Evolutionary conservation across 2,888 invertebrate genomes (phyloP).

Genomic region (Cheilosia vulpina): DNA sequence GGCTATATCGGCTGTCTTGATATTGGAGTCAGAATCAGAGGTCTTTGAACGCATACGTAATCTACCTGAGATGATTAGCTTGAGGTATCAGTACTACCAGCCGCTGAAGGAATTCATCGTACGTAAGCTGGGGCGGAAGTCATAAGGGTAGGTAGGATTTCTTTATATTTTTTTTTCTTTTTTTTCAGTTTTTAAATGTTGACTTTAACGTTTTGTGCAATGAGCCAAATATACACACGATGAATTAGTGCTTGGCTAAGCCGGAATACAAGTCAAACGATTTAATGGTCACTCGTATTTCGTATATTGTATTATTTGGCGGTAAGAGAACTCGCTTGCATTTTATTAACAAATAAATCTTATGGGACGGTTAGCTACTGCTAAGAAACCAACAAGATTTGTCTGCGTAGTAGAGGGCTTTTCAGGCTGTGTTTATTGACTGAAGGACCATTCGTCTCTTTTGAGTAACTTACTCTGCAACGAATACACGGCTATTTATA

Average conservation of each 20-base stretch:
- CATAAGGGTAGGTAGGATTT: constrained; percentile 74
- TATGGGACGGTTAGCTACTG: too few species aligned
- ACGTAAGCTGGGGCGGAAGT: constrained; percentile 78
- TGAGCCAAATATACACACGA: constrained; percentile 41
- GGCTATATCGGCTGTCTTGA: constrained; percentile 87
- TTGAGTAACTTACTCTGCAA: not conserved
- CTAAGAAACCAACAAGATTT: too few species aligned
- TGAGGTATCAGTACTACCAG: constrained; percentile 92
- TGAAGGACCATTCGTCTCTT: not conserved
- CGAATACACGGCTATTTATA: not conserved
- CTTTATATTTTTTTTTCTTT: constrained; percentile 1
- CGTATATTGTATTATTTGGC: too few species aligned
- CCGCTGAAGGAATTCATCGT: constrained; percentile 88
- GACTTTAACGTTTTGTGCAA: constrained; percentile 13
- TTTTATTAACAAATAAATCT: too few species aligned
- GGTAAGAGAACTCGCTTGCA: too few species aligned
- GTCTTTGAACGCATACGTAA: constrained; percentile 88
- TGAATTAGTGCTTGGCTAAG: not conserved
- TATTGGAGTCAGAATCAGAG: constrained; percentile 92
- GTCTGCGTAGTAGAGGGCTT: too few species aligned
- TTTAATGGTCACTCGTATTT: not conserved
- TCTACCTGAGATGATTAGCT: constrained; percentile 90
- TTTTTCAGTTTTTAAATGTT: constrained; percentile 14
- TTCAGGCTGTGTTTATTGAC: too few species aligned
- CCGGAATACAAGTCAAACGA: not conserved